These are phyloP conservation scores for Tolmerus cingulatus DNA, from an alignment of 2,888 invertebrate species.

Conservation along the genomic window DNA sequence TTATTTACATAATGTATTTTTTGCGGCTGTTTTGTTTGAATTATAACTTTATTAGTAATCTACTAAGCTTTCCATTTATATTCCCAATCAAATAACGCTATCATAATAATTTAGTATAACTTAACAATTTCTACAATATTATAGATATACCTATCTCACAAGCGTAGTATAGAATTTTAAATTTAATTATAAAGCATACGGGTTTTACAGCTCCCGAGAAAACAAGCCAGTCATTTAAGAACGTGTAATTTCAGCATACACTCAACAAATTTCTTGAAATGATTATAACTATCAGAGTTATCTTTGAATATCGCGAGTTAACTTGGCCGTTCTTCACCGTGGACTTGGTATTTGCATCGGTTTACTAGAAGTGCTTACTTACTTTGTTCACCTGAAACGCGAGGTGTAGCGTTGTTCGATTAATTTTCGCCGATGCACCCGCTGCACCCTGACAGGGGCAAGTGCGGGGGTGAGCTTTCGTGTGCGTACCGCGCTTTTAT, in stretches of 20 bases:
- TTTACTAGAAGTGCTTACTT: neutral
- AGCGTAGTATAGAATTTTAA: too few relatives aligned
- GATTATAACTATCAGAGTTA: neutral
- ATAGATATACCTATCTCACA: too few relatives aligned
- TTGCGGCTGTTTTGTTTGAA: too few relatives aligned
- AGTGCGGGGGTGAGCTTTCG: neutral
- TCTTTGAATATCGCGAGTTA: neutral
- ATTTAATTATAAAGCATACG: neutral
- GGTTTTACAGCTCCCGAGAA: neutral
- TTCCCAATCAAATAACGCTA: too few relatives aligned
- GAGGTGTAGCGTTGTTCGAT: neutral
- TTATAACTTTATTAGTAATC: too few relatives aligned
- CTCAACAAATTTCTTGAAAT: neutral
- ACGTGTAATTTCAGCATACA: neutral
- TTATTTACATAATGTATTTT: too few relatives aligned
- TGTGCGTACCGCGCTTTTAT: neutral
- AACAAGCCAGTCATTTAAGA: neutral
- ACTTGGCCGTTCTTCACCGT: neutral
- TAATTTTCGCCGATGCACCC: neutral
- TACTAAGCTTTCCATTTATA: too few relatives aligned
- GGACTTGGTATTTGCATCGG: neutral
- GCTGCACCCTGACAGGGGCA: neutral
- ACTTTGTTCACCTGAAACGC: neutral
- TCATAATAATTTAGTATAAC: too few relatives aligned
- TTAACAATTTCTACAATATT: too few relatives aligned